phyloP scores from a whole-genome alignment of 2,888 invertebrate genomes.

The Nezara viridula region DNA sequence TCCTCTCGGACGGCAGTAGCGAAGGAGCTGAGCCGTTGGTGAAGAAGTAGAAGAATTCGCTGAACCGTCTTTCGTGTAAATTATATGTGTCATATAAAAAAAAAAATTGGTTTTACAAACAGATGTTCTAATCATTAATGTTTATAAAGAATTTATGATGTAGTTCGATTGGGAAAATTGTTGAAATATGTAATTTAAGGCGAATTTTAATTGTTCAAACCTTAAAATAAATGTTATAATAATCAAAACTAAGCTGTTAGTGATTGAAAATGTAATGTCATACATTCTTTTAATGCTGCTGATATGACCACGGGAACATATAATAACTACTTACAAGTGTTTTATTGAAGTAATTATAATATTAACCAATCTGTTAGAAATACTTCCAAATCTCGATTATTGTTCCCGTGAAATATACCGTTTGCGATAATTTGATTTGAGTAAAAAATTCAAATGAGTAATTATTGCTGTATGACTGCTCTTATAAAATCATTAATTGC shows the following conservation, averaged over 20 bases:
- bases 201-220: background rate
- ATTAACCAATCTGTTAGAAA: background rate
- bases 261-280: background rate
- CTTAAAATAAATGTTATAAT: background rate
- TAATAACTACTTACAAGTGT: background rate
- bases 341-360: background rate
- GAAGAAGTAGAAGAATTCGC: background rate
- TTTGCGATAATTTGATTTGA: background rate
- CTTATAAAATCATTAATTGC: background rate
- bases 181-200: background rate
- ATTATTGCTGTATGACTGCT: background rate
- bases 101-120: background rate
- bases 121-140: background rate
- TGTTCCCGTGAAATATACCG: background rate
- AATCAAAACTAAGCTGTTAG: background rate
- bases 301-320: background rate
- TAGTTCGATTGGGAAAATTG: background rate
- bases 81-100: background rate
- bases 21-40: background rate
- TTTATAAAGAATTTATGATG: background rate
- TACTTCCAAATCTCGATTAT: background rate
- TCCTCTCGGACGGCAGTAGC: background rate
- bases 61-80: conserved; percentile 13
- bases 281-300: background rate
- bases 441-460: background rate